Conservation (phyloP, 1,140 invertebrate genomes). For the Metaphire vulgaris region DNA sequence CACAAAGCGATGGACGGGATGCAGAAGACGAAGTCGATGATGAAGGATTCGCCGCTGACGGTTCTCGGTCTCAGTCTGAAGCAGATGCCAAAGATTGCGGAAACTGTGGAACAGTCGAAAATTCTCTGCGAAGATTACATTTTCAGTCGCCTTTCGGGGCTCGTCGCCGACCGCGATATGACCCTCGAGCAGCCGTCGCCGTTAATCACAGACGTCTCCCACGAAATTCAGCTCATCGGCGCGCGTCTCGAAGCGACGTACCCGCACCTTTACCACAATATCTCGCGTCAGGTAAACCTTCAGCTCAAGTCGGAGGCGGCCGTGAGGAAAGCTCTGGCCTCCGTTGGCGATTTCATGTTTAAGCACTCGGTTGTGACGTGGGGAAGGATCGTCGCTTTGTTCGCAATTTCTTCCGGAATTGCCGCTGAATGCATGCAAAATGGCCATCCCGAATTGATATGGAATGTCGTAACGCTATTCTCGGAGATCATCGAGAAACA, state of each 20-base stretch:
- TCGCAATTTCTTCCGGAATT: slow-evolving; percentile 3
- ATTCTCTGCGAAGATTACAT: slow-evolving; percentile 21
- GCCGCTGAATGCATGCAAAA: slow-evolving; percentile 5
- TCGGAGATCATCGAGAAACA: slow-evolving; percentile 19
- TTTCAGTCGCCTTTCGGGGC: slow-evolving; percentile 6
- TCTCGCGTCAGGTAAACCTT: slow-evolving; percentile 7
- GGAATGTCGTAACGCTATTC: background rate
- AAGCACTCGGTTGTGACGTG: slow-evolving; percentile 8
- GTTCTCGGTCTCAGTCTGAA: background rate
- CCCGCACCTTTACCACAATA: slow-evolving; percentile 17
- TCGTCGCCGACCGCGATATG: background rate
- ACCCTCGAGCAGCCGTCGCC: background rate
- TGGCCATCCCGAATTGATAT: background rate
- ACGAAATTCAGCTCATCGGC: slow-evolving; percentile 7
- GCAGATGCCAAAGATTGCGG: background rate
- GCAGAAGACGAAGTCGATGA: background rate
- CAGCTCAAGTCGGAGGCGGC: slow-evolving; percentile 4
- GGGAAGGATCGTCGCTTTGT: slow-evolving; percentile 6
- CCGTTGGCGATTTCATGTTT: slow-evolving; percentile 19
- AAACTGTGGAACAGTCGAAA: slow-evolving; percentile 16
- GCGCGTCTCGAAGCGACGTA: slow-evolving; percentile 1
- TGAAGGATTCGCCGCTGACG: background rate
- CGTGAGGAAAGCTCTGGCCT: slow-evolving; percentile 5
- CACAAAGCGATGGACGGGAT: background rate
- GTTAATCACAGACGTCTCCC: background rate